phyloP scores from a whole-genome alignment of 2,888 invertebrate genomes.

The Sarcophaga rosellei region DNA sequence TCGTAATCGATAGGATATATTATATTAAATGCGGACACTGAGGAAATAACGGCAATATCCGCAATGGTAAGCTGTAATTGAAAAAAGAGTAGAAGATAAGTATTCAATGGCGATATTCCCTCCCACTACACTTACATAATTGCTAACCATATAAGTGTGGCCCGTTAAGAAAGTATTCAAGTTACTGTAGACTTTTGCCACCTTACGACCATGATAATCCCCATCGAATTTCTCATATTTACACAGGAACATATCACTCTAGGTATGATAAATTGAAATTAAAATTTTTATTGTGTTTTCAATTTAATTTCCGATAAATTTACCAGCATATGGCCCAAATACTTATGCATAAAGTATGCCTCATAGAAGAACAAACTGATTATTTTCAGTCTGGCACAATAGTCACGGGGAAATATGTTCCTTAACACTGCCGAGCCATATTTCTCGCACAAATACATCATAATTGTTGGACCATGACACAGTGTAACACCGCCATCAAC shows the following conservation, averaged over 20 bases:
- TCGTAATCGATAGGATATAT: conserved; percentile 79
- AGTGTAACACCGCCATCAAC: conserved; percentile 78
- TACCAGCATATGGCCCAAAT: conserved; percentile 74
- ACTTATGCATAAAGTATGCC: conserved; percentile 73
- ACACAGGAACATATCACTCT: conserved; percentile 77
- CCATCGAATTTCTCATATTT: conserved; percentile 75
- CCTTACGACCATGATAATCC: conserved; percentile 74
- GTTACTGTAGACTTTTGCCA: conserved; percentile 78
- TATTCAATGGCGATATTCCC: conserved; percentile 32
- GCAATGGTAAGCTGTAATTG: conserved; percentile 79
- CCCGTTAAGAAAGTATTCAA: conserved; percentile 79
- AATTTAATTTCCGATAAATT: conserved; percentile 13
- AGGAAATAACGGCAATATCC: conserved; percentile 81
- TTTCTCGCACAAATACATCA: conserved; percentile 79
- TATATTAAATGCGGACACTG: conserved; percentile 79
- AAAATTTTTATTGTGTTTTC: neutral
- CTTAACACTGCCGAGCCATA: conserved; percentile 59
- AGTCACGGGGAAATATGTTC: conserved; percentile 73
- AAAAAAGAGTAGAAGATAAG: conserved; percentile 13
- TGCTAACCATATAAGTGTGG: conserved; percentile 75
- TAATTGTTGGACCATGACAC: conserved; percentile 81
- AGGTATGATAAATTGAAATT: conserved; percentile 1
- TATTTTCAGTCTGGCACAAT: conserved; percentile 73
- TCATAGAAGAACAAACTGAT: conserved; percentile 78
- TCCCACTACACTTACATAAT: conserved; percentile 71